Evolutionary conservation across 1,140 invertebrate genomes (phyloP).

Genomic region (Chelonus insularis): DNA sequence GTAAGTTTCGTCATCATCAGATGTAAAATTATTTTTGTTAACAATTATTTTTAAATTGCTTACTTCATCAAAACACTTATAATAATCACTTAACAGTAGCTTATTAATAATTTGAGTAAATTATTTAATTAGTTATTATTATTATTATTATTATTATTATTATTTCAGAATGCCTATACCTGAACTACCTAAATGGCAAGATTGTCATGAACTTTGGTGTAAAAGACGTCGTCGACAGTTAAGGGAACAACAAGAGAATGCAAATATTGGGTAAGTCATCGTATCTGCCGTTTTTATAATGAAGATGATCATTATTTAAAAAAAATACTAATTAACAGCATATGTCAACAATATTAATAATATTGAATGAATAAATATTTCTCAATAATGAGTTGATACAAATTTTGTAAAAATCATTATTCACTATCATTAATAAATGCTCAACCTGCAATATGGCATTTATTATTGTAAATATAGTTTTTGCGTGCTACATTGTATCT

Average conservation of each 20-base stretch:
- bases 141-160: constrained; percentile 13
- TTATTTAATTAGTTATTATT: not conserved
- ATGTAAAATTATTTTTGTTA: constrained; percentile 13
- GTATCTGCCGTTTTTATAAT: constrained; percentile 1
- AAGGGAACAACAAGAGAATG: constrained; percentile 72
- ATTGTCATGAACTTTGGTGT: constrained; percentile 99
- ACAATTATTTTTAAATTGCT: constrained; percentile 6
- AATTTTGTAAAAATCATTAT: no score
- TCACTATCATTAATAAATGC: no score
- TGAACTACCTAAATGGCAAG: constrained; percentile 91
- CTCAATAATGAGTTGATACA: no score
- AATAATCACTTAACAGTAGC: no score
- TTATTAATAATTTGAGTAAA: no score
- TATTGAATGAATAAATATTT: no score
- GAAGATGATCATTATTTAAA: no score
- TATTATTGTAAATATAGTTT: no score
- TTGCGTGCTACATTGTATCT: no score
- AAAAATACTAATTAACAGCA: no score
- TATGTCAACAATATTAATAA: no score
- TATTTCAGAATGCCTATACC: constrained; percentile 75
- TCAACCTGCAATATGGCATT: no score
- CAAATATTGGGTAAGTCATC: constrained; percentile 27
- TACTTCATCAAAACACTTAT: constrained; percentile 2
- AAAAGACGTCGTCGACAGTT: constrained; percentile 85
- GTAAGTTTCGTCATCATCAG: constrained; percentile 72